Conservation (phyloP, 2,888 invertebrate species). For the Andrena bicolor region DNA sequence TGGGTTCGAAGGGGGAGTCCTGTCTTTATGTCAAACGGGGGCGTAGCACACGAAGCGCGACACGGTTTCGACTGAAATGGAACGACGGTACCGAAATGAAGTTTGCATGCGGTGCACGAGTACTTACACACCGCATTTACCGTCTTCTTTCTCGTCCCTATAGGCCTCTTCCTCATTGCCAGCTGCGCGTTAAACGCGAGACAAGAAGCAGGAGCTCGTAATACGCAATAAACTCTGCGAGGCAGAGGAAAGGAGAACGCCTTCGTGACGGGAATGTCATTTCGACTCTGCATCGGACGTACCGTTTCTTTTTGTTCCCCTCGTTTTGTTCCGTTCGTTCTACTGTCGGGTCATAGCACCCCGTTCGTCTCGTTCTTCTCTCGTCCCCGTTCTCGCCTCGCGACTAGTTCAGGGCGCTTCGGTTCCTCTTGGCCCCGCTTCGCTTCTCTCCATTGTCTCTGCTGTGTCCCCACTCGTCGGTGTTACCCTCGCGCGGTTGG, state of each 20-base stretch:
- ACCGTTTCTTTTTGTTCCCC: conserved; percentile 34
- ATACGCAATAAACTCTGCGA: conserved; percentile 70
- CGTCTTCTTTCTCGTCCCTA: not conserved
- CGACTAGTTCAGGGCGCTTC: conserved; percentile 11
- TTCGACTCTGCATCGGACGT: conserved; percentile 67
- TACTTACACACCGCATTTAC: conserved; percentile 17
- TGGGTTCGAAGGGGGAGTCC: not conserved
- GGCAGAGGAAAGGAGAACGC: conserved; percentile 58
- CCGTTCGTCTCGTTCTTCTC: conserved; percentile 19
- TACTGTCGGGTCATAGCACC: not conserved
- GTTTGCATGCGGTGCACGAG: not conserved
- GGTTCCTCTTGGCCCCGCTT: conserved; percentile 13
- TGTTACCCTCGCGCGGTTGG: conserved; percentile 48
- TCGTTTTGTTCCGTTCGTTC: not conserved
- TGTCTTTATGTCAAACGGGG: not conserved
- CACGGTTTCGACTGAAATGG: not conserved
- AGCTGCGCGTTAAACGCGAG: conserved; percentile 15
- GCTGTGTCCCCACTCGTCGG: conserved; percentile 16
- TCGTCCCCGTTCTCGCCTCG: conserved; percentile 26
- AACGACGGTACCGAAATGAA: not conserved
- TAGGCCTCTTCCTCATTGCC: not conserved
- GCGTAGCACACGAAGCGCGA: not conserved
- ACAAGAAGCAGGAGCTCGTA: conserved; percentile 48
- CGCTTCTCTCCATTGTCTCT: conserved; percentile 28
- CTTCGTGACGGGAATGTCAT: conserved; percentile 69